Percentiles rank a stretch among this genome's conserved stretches.
These are phyloP conservation scores for Adelosebastes latens DNA, from an alignment of 2,797 vertebrate species.

Conservation along the genomic window DNA sequence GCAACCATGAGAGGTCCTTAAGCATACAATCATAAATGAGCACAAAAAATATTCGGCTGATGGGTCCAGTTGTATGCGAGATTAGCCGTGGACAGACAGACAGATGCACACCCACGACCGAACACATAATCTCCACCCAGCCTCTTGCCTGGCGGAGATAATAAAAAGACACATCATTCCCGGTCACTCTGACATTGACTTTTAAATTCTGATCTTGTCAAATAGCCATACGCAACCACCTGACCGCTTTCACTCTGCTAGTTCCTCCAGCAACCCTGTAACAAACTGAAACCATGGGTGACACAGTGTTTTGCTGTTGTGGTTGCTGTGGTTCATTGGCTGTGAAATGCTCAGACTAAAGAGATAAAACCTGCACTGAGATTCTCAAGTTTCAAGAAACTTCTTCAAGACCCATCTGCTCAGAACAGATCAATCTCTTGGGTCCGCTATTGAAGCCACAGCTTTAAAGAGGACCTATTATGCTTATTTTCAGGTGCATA, in stretches of 20 bases:
- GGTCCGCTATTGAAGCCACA: background rate
- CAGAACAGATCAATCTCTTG: background rate
- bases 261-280: background rate
- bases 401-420: constrained; percentile 15
- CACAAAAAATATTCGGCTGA: background rate
- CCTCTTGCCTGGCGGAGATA: no score
- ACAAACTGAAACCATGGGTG: background rate
- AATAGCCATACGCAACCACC: background rate
- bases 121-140: background rate
- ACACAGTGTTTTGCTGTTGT: background rate
- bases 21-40: background rate
- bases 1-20: background rate
- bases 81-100: background rate
- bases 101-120: background rate
- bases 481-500: background rate
- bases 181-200: background rate
- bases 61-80: background rate
- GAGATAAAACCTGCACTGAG: constrained; percentile 10
- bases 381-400: constrained; percentile 1
- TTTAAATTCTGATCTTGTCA: constrained; percentile 7
- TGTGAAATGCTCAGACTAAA: background rate
- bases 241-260: background rate
- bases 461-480: background rate
- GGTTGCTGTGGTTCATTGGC: background rate
- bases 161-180: background rate